Evolutionary conservation across 2,888 invertebrate genomes (phyloP).

Genomic region (Punctoribates punctum): DNA sequence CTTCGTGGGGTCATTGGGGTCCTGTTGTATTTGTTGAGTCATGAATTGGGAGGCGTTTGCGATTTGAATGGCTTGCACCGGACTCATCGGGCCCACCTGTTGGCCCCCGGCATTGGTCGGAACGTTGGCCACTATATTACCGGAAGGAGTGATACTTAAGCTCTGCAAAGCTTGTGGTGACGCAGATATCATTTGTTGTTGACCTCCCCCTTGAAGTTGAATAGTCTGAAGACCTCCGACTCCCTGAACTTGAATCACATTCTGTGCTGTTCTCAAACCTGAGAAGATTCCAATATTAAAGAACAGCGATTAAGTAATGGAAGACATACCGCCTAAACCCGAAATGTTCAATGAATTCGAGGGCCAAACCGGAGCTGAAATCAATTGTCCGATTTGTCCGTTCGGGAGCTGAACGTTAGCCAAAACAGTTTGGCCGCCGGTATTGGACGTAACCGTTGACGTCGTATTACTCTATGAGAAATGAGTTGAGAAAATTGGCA

Average conservation of each 20-base stretch:
- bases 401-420: conserved; percentile 49
- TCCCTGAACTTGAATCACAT: conserved; percentile 48
- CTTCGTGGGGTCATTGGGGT: conserved; percentile 71
- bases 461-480: conserved; percentile 16
- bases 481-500: not conserved
- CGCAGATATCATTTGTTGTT: conserved; percentile 46
- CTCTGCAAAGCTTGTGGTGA: conserved; percentile 47
- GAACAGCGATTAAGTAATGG: not conserved
- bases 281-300: conserved; percentile 24
- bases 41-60: conserved; percentile 45
- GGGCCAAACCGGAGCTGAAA: conserved; percentile 48
- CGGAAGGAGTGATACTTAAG: conserved; percentile 51
- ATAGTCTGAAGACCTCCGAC: conserved; percentile 48
- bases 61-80: conserved; percentile 48
- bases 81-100: conserved; percentile 47
- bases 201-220: conserved; percentile 48
- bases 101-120: conserved; percentile 56
- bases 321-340: conserved; percentile 44
- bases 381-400: conserved; percentile 49
- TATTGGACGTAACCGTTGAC: conserved; percentile 4
- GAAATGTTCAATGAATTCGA: conserved; percentile 47
- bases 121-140: conserved; percentile 69
- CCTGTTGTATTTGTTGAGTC: conserved; percentile 56
- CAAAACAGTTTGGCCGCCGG: conserved; percentile 43
- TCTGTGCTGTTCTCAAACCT: conserved; percentile 47